Evolutionary conservation across 1,140 invertebrate species (phyloP).

Genomic region (Spodoptera litura): DNA sequence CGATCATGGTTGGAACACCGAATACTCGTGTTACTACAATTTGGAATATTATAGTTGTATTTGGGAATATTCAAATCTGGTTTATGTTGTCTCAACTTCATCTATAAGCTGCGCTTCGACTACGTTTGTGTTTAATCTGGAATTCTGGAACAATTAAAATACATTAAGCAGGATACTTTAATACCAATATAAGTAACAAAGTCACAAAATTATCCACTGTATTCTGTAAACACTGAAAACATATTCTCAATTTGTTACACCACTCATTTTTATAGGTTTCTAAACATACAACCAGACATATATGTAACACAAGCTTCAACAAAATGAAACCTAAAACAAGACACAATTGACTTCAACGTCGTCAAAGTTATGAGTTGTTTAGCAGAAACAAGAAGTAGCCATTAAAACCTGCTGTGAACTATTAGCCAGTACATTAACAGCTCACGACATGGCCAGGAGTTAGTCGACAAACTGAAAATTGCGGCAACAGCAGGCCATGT

Average conservation of each 20-base stretch:
- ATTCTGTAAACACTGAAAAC: too few species aligned
- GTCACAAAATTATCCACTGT: too few species aligned
- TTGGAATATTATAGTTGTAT: not conserved
- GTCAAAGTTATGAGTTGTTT: slow-evolving; percentile 4
- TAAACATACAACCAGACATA: not conserved
- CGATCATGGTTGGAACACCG: not conserved
- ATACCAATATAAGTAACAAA: too few species aligned
- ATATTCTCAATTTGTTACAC: too few species aligned
- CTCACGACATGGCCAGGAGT: slow-evolving; percentile 51
- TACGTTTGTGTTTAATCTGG: too few species aligned
- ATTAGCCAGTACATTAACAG: slow-evolving; percentile 49
- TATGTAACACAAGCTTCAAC: not conserved
- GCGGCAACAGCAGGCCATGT: slow-evolving; percentile 59
- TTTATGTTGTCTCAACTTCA: not conserved
- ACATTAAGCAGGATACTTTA: too few species aligned
- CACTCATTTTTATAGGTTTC: too few species aligned
- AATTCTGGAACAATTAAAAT: too few species aligned
- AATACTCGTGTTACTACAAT: slow-evolving; percentile 14
- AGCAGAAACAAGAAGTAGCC: slow-evolving; percentile 14
- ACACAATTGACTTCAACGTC: not conserved
- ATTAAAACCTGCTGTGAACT: slow-evolving; percentile 47
- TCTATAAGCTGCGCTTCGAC: not conserved
- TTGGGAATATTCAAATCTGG: not conserved
- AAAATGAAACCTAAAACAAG: not conserved
- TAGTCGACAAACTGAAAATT: slow-evolving; percentile 66